Percentiles rank a stretch among this genome's conserved stretches.
phyloP scores from a whole-genome alignment of 2,113 vertebrate genomes.

The Myotis yumanensis region DNA sequence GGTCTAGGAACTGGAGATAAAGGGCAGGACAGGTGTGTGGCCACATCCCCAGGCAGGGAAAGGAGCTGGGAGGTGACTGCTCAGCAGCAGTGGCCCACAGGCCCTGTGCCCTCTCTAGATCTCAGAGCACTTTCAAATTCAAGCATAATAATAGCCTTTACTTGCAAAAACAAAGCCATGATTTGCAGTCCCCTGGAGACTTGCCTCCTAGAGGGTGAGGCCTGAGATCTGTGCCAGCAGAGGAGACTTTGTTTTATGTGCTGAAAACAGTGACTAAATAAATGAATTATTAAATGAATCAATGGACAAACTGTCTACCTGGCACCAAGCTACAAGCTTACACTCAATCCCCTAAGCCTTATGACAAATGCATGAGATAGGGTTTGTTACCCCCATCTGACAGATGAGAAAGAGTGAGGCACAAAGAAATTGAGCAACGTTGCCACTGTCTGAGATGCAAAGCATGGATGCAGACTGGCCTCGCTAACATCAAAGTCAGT shows the following conservation, averaged over 20 bases:
- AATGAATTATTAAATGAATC: neutral
- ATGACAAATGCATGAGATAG: fast-evolving
- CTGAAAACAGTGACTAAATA: neutral
- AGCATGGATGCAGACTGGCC: fast-evolving
- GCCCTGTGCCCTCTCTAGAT: neutral
- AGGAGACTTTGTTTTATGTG: too few species aligned
- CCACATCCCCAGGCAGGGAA: neutral
- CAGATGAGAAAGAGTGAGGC: neutral
- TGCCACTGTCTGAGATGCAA: neutral
- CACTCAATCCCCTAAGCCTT: fast-evolving
- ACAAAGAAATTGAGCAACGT: fast-evolving
- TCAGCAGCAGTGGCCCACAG: neutral
- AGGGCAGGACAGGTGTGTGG: neutral
- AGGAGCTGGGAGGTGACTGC: neutral
- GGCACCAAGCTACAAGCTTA: neutral
- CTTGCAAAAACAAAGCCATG: neutral
- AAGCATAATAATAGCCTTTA: neutral
- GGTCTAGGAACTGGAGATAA: neutral
- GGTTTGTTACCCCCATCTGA: neutral
- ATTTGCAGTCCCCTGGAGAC: neutral
- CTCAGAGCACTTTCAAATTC: neutral
- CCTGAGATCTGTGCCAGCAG: too few species aligned
- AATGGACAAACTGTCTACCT: too few species aligned
- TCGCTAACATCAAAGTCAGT: neutral
- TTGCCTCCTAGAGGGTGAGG: fast-evolving